These are phyloP conservation scores for Cabera pusaria DNA, from an alignment of 2,888 invertebrate genomes.

Conservation along the genomic window DNA sequence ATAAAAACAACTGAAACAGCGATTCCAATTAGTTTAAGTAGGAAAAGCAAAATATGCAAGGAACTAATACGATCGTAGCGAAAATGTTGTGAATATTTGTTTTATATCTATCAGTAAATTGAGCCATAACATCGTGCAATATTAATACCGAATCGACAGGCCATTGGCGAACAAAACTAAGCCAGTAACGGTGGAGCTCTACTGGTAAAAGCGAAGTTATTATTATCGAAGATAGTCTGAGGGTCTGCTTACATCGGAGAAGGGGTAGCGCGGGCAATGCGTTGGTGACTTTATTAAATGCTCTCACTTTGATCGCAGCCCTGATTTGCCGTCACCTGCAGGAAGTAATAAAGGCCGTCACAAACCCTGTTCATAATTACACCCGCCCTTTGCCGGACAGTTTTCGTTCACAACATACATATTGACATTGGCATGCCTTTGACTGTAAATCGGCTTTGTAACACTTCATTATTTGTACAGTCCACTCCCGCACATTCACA, in stretches of 20 bases:
- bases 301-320: slow-evolving; percentile 73
- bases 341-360: slow-evolving; percentile 65
- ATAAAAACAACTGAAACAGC: no score
- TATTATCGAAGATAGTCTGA: slow-evolving; percentile 9
- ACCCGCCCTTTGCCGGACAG: slow-evolving; percentile 39
- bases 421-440: slow-evolving; percentile 70
- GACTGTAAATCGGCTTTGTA: slow-evolving; percentile 56
- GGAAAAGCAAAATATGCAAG: no score
- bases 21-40: no score
- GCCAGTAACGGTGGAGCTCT: slow-evolving; percentile 16
- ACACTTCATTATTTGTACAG: slow-evolving; percentile 54
- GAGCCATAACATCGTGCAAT: slow-evolving; percentile 24
- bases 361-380: slow-evolving; percentile 68
- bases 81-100: slow-evolving; percentile 20
- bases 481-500: slow-evolving; percentile 7
- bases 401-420: slow-evolving; percentile 53
- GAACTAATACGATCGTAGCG: slow-evolving; percentile 11
- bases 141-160: slow-evolving; percentile 26
- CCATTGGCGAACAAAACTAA: slow-evolving; percentile 19
- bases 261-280: slow-evolving; percentile 31
- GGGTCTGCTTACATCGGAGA: slow-evolving; percentile 20
- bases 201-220: slow-evolving; percentile 5
- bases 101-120: slow-evolving; percentile 17
- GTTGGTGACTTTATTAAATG: slow-evolving; percentile 71
- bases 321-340: slow-evolving; percentile 74